Evolutionary conservation across 2,113 vertebrate genomes (phyloP).

Genomic region (Hylia prasina): DNA sequence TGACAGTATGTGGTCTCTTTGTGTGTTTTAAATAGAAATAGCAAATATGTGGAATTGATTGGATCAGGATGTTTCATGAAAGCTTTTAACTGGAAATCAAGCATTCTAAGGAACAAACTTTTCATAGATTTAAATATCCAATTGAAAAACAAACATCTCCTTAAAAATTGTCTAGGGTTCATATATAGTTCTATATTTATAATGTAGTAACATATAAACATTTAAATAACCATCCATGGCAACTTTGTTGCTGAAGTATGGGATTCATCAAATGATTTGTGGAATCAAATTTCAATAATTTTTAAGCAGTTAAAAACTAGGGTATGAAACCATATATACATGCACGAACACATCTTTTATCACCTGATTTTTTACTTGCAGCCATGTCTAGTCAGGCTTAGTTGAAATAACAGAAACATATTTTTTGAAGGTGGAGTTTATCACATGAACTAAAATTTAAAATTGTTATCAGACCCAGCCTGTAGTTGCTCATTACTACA

Average conservation of each 20-base stretch:
- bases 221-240: background rate
- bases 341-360: background rate
- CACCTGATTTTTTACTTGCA: background rate
- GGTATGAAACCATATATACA: background rate
- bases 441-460: background rate
- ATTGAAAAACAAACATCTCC: background rate
- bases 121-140: background rate
- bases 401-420: background rate
- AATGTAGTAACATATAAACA: background rate
- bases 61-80: background rate
- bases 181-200: background rate
- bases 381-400: background rate
- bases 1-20: background rate
- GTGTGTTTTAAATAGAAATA: conserved; percentile 4
- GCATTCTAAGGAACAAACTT: background rate
- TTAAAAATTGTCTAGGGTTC: background rate
- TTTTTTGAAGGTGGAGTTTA: background rate
- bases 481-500: background rate
- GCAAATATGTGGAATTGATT: conserved; percentile 37
- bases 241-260: background rate
- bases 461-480: background rate
- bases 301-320: background rate
- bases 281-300: background rate
- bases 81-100: background rate
- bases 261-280: background rate